Evolutionary conservation across 2,113 vertebrate genomes (phyloP), one percentile per base, ranked within the genome.

Genomic region (Peromyscus leucopus): DNA sequence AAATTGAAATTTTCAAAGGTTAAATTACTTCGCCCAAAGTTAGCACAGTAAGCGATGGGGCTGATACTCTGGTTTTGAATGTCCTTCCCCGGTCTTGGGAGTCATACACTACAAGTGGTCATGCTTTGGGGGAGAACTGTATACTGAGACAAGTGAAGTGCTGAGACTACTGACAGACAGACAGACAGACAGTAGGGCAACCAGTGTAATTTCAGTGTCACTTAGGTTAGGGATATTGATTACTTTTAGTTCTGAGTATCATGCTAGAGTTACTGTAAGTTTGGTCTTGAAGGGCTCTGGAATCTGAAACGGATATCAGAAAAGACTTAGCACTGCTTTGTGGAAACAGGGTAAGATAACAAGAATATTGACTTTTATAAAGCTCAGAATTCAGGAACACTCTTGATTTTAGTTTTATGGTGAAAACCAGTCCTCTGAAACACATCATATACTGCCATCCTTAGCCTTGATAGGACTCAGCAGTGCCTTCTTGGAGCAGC

Each of bases 401-500:
- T 83, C 75, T 72, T 79, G 42, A 36, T 94, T 89, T 83, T 78
- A 65, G 33, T 59, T 75, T 91, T 93, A 39, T 63, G 91, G 84
- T 93, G 82, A 51, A 91, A 74, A 72, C 16, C 10, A 82, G 61
- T 48, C 26, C 4, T 93, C 31, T 90, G 69, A 96, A 90, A 80
- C 84, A 75, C 36, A 51, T 57, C 51, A 83, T 46, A 84, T 57
- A 55, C 6, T 5, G 2, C 22, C 90, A n/a, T 67, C 48, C 36
- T 89, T 92, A 79, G 17, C 89, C 95, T 94, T 96, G 55, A 82
- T 33, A 94, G 55, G 86, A 89, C 48, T 89, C 88, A 93, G 42
- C 42, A 36, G 75, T 51, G 48, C 22, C 31, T n/a, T 92, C 9
- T 85, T 91, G 71, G 82, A 88, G 13, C 75, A 85, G 74, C 92